Evolutionary conservation across 2,888 invertebrate species (phyloP).

Genomic region (Strigamia crassipes): DNA sequence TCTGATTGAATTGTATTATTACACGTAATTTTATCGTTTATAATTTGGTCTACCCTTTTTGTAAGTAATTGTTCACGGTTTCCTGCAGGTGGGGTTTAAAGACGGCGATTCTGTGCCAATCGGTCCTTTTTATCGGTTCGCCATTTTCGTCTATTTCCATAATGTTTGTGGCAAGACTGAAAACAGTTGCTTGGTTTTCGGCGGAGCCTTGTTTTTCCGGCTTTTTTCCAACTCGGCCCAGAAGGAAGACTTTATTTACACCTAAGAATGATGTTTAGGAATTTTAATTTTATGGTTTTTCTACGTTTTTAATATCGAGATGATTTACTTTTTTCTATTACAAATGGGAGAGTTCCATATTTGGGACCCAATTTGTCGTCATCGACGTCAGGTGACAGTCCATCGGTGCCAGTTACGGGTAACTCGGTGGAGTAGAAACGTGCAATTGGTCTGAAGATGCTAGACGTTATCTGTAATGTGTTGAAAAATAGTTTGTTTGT

Average conservation of each 20-base stretch:
- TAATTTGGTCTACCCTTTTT: slow-evolving; percentile 67
- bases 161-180: neutral
- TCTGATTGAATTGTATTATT: neutral
- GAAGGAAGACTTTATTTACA: neutral
- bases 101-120: slow-evolving; percentile 87
- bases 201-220: neutral
- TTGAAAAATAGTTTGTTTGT: too few species aligned
- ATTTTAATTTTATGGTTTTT: neutral
- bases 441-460: too few species aligned
- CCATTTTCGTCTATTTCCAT: neutral
- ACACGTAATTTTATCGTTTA: neutral
- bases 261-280: neutral
- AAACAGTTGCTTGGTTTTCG: neutral
- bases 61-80: slow-evolving; percentile 75
- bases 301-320: too few species aligned
- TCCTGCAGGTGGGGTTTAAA: slow-evolving; percentile 84
- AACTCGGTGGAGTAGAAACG: too few species aligned
- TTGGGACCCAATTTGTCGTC: too few species aligned
- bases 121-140: slow-evolving; percentile 72
- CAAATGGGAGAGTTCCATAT: too few species aligned
- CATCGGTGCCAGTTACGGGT: too few species aligned
- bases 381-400: too few species aligned
- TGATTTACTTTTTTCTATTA: too few species aligned
- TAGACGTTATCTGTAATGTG: too few species aligned
- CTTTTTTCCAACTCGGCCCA: neutral